phyloP scores from a whole-genome alignment of 1,140 invertebrate species.

The Drosophila subpulchrella region DNA sequence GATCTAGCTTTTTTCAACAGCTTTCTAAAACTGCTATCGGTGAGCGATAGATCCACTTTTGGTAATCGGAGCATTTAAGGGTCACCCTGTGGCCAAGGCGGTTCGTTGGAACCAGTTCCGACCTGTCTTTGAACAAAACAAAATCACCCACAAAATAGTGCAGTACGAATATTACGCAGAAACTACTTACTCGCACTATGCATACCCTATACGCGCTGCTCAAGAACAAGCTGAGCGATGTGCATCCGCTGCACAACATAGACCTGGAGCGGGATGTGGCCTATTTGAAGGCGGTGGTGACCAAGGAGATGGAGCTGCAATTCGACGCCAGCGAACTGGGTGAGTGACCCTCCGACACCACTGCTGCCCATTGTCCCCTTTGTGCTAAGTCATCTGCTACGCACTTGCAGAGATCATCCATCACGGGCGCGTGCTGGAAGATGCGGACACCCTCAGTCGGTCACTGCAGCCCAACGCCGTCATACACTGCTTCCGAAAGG shows the following conservation, averaged over 20 bases:
- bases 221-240: conserved; percentile 72
- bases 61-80: neutral
- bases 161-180: conserved; percentile 3
- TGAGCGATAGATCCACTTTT: neutral
- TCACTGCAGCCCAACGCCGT: conserved; percentile 63
- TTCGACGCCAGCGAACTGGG: conserved; percentile 71
- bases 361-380: conserved; percentile 10
- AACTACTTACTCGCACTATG: conserved; percentile 32
- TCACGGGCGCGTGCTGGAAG: conserved; percentile 65
- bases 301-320: conserved; percentile 65
- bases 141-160: conserved; percentile 1
- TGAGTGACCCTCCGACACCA: conserved; percentile 31
- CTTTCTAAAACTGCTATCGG: neutral
- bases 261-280: conserved; percentile 68
- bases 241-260: conserved; percentile 69
- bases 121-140: conserved; percentile 16
- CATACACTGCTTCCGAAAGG: conserved; percentile 76
- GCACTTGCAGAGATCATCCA: conserved; percentile 66
- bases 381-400: conserved; percentile 62
- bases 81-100: neutral
- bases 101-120: conserved; percentile 21
- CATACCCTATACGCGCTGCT: conserved; percentile 70
- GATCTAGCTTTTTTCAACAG: neutral
- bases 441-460: conserved; percentile 43
- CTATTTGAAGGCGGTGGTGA: conserved; percentile 67